Evolutionary conservation across 2,113 vertebrate genomes (phyloP), one percentile per base, ranked within the genome.

Genomic region (Cephalopterus ornatus): DNA sequence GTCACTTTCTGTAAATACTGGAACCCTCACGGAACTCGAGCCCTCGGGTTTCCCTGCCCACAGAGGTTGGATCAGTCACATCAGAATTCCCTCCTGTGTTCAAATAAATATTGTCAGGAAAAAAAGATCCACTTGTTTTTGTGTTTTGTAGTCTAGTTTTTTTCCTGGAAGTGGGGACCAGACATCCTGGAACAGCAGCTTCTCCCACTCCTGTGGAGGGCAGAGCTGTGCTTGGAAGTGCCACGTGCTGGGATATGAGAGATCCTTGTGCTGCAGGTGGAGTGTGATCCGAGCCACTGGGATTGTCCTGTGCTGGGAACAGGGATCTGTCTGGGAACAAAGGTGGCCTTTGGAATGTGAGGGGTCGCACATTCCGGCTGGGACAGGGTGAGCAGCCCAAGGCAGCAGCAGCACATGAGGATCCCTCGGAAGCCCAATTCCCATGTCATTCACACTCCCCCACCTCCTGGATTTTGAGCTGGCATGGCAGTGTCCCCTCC

Each of bases 1-100:
- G 63, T 86, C 52, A 42, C 56, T 53, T 84, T 46, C 82, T 81
- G 76, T 80, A 92, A 90, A 59, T 81, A 78, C 32, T 61, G 49
- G 88, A 84, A 80, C 61, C 9, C 24, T 35, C 28, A 33, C 47
- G 59, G 92, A 83, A 63, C 65, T 83, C 52, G 61, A 81, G 73
- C 72, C 49, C 93, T 85, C 9, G 11, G 46, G 66, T 53, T 35
- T 75, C 52, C n/a, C 7, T 18, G 28, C 21, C 11, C 71, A 72
- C 46, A 41, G 68, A 67, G 22, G 80, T 5, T 30, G 32, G n/a
- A 42, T 47, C 0, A 2, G 37, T 59, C 37, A 73, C 52, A 21
- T 19, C 53, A 62, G 79, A 79, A 66, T 49, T 76, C 58, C 61
- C 59, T 80, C 50, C 42, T 66, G 77, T 44, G 33, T 32, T 89